These are phyloP conservation scores for Plectrocnemia conspersa DNA, from an alignment of 1,140 invertebrate genomes.

Conservation along the genomic window DNA sequence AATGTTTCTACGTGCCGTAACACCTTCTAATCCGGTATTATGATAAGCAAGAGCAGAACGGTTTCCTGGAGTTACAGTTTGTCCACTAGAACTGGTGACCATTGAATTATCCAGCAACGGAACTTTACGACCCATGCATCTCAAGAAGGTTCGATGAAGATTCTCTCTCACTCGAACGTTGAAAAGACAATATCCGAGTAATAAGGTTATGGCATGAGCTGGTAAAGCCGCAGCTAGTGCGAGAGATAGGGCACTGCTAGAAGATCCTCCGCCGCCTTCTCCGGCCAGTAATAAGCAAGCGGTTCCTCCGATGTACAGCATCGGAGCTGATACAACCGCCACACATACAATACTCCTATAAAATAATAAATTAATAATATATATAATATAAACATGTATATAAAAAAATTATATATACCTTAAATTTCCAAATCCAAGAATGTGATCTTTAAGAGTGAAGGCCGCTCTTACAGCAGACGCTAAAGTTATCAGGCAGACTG, in stretches of 20 bases:
- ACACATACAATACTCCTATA: conserved; percentile 69
- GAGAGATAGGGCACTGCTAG: conserved; percentile 62
- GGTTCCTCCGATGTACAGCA: conserved; percentile 71
- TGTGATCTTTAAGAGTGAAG: conserved; percentile 84
- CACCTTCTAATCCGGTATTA: conserved; percentile 51
- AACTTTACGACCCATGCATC: conserved; percentile 79
- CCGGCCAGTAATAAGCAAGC: conserved; percentile 48
- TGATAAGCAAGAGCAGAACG: conserved; percentile 82
- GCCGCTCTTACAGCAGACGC: conserved; percentile 83
- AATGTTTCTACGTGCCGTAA: conserved; percentile 68
- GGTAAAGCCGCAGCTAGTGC: conserved; percentile 66
- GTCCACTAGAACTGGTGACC: conserved; percentile 65
- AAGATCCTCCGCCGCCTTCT: conserved; percentile 70
- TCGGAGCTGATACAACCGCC: conserved; percentile 67
- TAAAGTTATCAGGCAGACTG: conserved; percentile 75
- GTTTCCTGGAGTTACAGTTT: conserved; percentile 63
- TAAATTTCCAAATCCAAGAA: conserved; percentile 85
- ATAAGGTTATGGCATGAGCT: conserved; percentile 69
- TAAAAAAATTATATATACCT: conserved; percentile 49
- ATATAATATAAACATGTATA: neutral
- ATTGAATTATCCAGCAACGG: conserved; percentile 71
- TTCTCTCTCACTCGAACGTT: conserved; percentile 72
- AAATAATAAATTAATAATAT: conserved; percentile 30
- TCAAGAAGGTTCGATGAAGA: conserved; percentile 66
- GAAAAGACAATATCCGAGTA: conserved; percentile 78